Evolutionary conservation across 2,888 invertebrate genomes (phyloP).

Genomic region (Amphipoea oculea): DNA sequence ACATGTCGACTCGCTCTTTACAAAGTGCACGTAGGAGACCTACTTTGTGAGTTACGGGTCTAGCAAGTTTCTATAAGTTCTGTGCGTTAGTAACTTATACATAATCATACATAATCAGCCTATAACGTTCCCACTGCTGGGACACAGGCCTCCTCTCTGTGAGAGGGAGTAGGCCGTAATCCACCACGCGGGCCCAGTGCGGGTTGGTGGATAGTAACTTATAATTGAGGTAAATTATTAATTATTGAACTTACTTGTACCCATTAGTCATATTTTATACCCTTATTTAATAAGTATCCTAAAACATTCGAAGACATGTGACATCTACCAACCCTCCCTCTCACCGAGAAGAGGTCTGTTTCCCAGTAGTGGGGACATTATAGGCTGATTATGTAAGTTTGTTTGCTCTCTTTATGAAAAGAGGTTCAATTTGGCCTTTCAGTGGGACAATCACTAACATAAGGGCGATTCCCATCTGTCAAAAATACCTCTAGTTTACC

Average conservation of each 20-base stretch:
- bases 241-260: constrained; percentile 2
- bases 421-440: neutral
- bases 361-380: too few relatives aligned
- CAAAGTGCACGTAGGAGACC: constrained; percentile 24
- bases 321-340: too few relatives aligned
- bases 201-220: too few relatives aligned
- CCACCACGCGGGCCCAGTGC: too few relatives aligned
- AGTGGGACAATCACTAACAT: neutral
- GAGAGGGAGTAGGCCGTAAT: too few relatives aligned
- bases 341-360: too few relatives aligned
- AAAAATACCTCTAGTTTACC: neutral
- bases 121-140: too few relatives aligned
- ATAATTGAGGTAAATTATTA: constrained; percentile 19
- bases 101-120: too few relatives aligned
- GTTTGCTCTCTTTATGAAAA: neutral
- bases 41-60: constrained; percentile 32
- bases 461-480: too few relatives aligned
- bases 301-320: too few relatives aligned
- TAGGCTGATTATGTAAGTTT: too few relatives aligned
- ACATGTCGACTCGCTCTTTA: constrained; percentile 9
- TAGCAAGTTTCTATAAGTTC: constrained; percentile 23
- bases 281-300: neutral
- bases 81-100: constrained; percentile 7
- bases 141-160: too few relatives aligned
- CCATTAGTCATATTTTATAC: neutral